Percentiles rank a stretch among this genome's conserved stretches.
Conservation (phyloP, 53 echinoderm and acorn worm species). For the Arbacia lixula region DNA sequence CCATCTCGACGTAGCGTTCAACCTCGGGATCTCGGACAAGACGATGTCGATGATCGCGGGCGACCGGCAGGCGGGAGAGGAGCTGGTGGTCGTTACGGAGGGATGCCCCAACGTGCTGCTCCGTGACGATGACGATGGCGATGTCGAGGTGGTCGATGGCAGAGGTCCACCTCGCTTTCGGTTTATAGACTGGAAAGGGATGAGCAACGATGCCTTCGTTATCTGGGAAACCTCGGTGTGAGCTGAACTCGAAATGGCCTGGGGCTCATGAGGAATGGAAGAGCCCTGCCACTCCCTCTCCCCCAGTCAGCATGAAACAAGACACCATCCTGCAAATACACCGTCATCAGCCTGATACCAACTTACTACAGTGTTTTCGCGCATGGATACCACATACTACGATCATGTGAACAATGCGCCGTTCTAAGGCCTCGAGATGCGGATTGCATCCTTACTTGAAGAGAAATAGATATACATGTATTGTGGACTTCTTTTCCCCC, state of each 20-base stretch:
- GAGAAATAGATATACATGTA: too few relatives aligned
- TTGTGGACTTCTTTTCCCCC: too few relatives aligned
- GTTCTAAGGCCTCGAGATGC: too few relatives aligned
- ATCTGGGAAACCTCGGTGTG: constrained; percentile 43
- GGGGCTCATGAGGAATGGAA: too few relatives aligned
- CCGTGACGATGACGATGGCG: background rate
- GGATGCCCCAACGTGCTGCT: constrained; percentile 9
- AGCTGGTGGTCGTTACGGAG: constrained; percentile 26
- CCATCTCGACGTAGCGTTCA: constrained; percentile 33
- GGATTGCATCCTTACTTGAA: too few relatives aligned
- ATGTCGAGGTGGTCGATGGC: background rate
- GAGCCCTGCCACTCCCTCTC: too few relatives aligned
- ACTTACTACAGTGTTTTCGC: too few relatives aligned
- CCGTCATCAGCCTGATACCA: too few relatives aligned
- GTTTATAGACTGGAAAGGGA: constrained; percentile 30
- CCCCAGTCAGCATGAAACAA: too few relatives aligned
- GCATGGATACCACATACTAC: too few relatives aligned
- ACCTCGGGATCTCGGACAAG: constrained; percentile 8
- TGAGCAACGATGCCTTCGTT: background rate
- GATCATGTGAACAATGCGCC: too few relatives aligned
- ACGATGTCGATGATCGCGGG: constrained; percentile 13
- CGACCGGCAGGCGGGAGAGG: background rate
- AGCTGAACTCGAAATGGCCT: background rate
- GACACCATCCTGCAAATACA: too few relatives aligned
- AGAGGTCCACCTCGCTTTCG: constrained; percentile 2